Percentiles rank a stretch among this genome's conserved stretches.
phyloP scores from a whole-genome alignment of 2,888 invertebrate species.

The Eupithecia exiguata region DNA sequence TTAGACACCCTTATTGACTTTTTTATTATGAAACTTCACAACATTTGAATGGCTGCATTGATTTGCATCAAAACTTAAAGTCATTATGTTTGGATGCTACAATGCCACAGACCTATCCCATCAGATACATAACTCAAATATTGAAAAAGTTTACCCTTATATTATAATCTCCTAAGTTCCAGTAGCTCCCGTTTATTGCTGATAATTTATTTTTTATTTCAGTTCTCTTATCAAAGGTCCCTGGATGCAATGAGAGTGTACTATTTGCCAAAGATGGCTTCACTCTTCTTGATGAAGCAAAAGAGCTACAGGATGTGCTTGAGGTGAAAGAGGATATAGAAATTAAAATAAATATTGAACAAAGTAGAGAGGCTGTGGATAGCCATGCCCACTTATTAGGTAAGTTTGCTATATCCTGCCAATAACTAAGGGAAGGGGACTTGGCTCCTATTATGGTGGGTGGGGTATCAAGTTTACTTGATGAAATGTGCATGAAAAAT shows the following conservation, averaged over 20 bases:
- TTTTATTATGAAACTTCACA: background rate
- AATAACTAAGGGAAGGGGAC: background rate
- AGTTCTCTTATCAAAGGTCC: slow-evolving; percentile 86
- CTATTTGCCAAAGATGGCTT: slow-evolving; percentile 83
- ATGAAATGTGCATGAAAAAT: too few species aligned
- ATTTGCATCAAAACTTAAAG: too few species aligned
- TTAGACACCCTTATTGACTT: background rate
- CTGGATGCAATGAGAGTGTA: slow-evolving; percentile 86
- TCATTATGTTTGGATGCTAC: too few species aligned
- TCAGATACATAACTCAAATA: background rate
- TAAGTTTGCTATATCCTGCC: slow-evolving; percentile 46
- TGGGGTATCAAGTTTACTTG: too few species aligned
- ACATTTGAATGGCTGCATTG: background rate
- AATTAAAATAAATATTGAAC: slow-evolving; percentile 82
- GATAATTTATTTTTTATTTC: slow-evolving; percentile 17
- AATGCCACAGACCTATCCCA: too few species aligned
- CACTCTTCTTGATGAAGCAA: slow-evolving; percentile 67
- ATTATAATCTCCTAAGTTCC: background rate
- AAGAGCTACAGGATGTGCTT: slow-evolving; percentile 49
- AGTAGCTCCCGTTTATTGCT: background rate
- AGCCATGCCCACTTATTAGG: slow-evolving; percentile 85
- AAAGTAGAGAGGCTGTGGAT: slow-evolving; percentile 78
- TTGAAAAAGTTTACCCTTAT: background rate
- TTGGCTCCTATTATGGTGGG: too few species aligned
- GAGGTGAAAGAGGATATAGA: slow-evolving; percentile 58